Evolutionary conservation across 2,888 invertebrate species (phyloP).

Genomic region (Stictocephala bisonia): DNA sequence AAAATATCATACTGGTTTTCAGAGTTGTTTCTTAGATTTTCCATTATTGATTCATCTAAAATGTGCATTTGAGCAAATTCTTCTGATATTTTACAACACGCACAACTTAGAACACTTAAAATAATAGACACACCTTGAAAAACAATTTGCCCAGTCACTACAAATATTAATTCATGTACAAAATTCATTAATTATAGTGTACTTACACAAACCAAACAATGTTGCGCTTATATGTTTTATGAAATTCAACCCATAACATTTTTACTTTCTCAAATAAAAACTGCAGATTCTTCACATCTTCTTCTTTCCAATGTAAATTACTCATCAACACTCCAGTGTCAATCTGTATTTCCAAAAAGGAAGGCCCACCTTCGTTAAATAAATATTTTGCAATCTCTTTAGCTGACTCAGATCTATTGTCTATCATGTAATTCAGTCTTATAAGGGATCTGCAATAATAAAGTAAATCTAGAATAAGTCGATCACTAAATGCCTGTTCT

Average conservation of each 20-base stretch:
- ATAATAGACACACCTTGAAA: neutral
- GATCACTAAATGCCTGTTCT: slow-evolving; percentile 1
- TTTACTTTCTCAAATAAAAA: slow-evolving; percentile 28
- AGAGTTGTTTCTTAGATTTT: neutral
- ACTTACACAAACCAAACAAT: slow-evolving; percentile 22
- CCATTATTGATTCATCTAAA: neutral
- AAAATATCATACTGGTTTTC: slow-evolving; percentile 1
- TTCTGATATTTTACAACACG: neutral
- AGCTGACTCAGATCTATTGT: slow-evolving; percentile 1
- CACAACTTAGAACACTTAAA: neutral
- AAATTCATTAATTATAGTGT: neutral
- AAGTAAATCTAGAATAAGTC: slow-evolving; percentile 16
- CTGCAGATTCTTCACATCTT: slow-evolving; percentile 11
- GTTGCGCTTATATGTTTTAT: slow-evolving; percentile 22
- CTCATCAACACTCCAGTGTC: neutral
- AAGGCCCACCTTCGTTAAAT: slow-evolving; percentile 22
- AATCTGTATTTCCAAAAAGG: neutral
- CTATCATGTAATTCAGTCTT: slow-evolving; percentile 9
- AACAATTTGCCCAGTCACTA: no score
- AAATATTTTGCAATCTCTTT: slow-evolving; percentile 9
- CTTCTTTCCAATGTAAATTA: neutral
- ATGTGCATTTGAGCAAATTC: neutral
- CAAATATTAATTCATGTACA: no score
- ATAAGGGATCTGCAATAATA: slow-evolving; percentile 15
- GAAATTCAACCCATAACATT: slow-evolving; percentile 19